Base-by-base conservation (phyloP, 1,140 invertebrate genomes). In the Drosophila guanche region DNA sequence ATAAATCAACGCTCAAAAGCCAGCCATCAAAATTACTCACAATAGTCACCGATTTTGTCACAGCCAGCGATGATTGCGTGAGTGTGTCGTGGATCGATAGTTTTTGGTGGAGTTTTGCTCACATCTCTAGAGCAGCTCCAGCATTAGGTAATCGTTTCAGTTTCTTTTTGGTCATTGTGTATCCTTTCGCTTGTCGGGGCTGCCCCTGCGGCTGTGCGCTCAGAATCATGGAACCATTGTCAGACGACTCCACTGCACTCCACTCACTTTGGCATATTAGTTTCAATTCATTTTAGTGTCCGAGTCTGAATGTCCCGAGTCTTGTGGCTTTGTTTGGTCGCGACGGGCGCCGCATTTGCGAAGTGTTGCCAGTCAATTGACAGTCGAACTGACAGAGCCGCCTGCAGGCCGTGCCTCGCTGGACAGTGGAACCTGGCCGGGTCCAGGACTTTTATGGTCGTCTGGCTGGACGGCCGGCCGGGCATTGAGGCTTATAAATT, bases 201-300 rank as follows among this genome's bases (percentile, higher is more conserved):
- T 52, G 40, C 45, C 50, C 79, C 66, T 52, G 48, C 54, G 83
- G 81, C 81, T 54, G 66, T 66, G 58, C 58, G 56, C 66, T 68
- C 29, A 88, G 83, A 86, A 88, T 86, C 83, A 78, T 79, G 70
- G 68, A 56, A 69, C 77, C 69, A 78, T 86, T 86, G 81, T 86
- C 83, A 78, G 77, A 74, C 62, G 54, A 46, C 56, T 72, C 7
- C 46, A 16, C 29, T 48, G 48, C 29, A 40, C 74, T 78, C 77
- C 77, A 79, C 83, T 88, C 83, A 88, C 83, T 86, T 88, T 88
- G 83, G 83, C 83, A 88, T 88, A 88, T 88, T 88, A 88, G 83
- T 88, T 88, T 88, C 83, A 88, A 88, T 88, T 88, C 84, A 88
- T 88, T 88, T 88, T 69, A 88, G 83, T 88, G 83, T 86, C 76